A percentile compares a stretch with the other conserved stretches of the same genome.
Evolutionary conservation across 2,888 invertebrate species (phyloP).

Genomic region (Petrophora chlorosata): DNA sequence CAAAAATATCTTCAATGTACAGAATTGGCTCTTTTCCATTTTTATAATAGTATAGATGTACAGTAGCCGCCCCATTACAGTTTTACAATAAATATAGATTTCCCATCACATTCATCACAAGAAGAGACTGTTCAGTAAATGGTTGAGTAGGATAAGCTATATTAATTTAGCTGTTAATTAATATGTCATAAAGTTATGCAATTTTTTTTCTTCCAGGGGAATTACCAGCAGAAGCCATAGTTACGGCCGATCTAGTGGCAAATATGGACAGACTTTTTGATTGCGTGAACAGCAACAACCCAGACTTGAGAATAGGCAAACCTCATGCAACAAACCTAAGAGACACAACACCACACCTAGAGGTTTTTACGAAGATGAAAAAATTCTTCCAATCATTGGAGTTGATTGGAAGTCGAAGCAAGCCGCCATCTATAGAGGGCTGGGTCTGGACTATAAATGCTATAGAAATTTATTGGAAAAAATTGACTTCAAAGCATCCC

Average conservation of each 20-base stretch:
- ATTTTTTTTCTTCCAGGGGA: constrained; percentile 30
- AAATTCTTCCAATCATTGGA: background rate
- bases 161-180: too few species aligned
- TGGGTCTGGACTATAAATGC: constrained; percentile 1
- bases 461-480: background rate
- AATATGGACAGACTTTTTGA: constrained; percentile 36
- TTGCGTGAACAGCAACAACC: constrained; percentile 21
- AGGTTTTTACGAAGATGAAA: background rate
- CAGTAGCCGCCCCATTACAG: too few species aligned
- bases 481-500: background rate
- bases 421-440: background rate
- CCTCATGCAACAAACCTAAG: constrained; percentile 19
- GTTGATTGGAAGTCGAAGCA: background rate
- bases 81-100: too few species aligned
- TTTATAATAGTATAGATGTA: too few species aligned
- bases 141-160: too few species aligned
- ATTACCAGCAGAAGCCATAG: constrained; percentile 25
- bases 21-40: too few species aligned
- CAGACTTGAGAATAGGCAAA: constrained; percentile 30
- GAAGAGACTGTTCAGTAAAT: too few species aligned
- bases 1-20: too few species aligned
- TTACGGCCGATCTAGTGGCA: constrained; percentile 26
- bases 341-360: background rate
- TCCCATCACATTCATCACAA: too few species aligned
- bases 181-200: too few species aligned